Evolutionary conservation across 2,113 vertebrate genomes (phyloP).

Genomic region (Anoplopoma fimbria): DNA sequence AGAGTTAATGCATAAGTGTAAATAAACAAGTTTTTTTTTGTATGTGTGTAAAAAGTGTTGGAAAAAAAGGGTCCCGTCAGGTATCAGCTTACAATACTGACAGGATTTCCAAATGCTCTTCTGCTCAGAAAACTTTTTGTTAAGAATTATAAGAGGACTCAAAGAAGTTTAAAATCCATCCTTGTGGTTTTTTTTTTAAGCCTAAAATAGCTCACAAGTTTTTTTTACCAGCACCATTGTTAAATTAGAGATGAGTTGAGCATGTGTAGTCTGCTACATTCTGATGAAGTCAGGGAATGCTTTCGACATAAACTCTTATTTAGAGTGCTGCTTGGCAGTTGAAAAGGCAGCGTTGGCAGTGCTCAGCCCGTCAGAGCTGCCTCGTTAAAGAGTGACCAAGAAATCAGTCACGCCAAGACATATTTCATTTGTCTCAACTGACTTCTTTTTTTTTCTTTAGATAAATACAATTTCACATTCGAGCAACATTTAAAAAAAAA

Average conservation of each 20-base stretch:
- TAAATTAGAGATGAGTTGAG: not conserved
- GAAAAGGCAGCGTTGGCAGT: slow-evolving; percentile 29
- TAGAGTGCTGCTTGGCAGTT: slow-evolving; percentile 42
- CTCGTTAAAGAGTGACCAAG: slow-evolving; percentile 45
- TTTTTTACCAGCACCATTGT: not conserved
- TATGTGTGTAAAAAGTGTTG: slow-evolving; percentile 3
- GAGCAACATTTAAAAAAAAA: slow-evolving; percentile 12
- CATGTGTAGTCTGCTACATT: slow-evolving; percentile 3
- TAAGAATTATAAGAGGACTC: not conserved
- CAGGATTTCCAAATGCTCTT: slow-evolving; percentile 70
- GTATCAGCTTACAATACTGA: not conserved
- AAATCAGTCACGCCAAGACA: slow-evolving; percentile 42
- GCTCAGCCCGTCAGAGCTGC: slow-evolving; percentile 31
- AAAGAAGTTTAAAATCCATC: not conserved
- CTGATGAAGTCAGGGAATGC: not conserved
- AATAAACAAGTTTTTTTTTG: slow-evolving; percentile 16
- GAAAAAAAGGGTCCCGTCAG: slow-evolving; percentile 35
- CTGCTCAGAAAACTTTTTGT: slow-evolving; percentile 63
- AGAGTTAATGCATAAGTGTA: slow-evolving; percentile 41
- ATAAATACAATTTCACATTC: slow-evolving; percentile 43
- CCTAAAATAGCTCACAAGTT: not conserved
- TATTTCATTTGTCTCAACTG: slow-evolving; percentile 47
- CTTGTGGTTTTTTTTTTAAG: not conserved
- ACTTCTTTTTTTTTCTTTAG: slow-evolving; percentile 30
- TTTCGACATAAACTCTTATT: not conserved